Conservation (phyloP, 2,113 vertebrate genomes). For the Sylvia atricapilla region DNA sequence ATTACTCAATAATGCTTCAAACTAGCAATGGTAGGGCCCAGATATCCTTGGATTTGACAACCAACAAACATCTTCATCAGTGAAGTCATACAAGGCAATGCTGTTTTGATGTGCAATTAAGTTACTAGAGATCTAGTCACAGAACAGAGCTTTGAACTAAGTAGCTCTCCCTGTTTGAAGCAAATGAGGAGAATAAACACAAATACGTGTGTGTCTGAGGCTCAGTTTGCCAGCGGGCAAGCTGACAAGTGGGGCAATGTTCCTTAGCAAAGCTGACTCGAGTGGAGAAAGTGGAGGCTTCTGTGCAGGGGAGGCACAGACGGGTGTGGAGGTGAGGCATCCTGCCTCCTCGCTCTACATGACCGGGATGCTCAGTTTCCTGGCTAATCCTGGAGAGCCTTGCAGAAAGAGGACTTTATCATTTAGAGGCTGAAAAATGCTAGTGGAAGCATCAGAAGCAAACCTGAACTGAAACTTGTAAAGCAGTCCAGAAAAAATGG, state of each 20-base stretch:
- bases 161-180: neutral
- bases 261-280: neutral
- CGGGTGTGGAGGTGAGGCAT: neutral
- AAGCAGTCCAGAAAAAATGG: neutral
- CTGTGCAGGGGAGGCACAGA: neutral
- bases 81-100: neutral
- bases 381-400: neutral
- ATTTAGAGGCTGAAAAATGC: neutral
- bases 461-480: neutral
- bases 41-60: conserved; percentile 3
- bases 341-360: rapidly evolving
- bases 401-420: neutral
- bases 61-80: neutral
- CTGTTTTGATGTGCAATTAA: conserved; percentile 34
- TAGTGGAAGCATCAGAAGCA: neutral
- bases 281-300: neutral
- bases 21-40: neutral
- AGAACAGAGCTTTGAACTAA: conserved; percentile 28
- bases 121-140: neutral
- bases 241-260: neutral
- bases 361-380: neutral
- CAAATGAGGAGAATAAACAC: neutral
- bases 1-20: neutral
- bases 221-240: neutral
- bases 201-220: rapidly evolving